These are phyloP conservation scores for Sciurus carolinensis DNA, from an alignment of 2,797 vertebrate species.

Conservation along the genomic window DNA sequence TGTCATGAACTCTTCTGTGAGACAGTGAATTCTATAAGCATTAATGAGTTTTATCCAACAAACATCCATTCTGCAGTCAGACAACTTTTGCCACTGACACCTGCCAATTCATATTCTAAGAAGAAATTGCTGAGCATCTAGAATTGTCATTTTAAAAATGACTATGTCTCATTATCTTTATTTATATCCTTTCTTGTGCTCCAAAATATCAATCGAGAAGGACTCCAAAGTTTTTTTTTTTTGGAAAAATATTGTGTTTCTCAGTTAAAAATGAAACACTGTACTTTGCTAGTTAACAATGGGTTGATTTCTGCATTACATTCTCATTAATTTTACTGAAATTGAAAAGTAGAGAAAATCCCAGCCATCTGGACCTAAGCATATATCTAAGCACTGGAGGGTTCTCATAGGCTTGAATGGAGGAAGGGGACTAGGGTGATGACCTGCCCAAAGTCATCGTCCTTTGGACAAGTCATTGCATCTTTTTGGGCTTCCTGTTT, in stretches of 20 bases:
- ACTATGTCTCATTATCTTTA: constrained; percentile 77
- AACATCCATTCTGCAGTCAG: constrained; percentile 77
- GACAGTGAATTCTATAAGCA: constrained; percentile 74
- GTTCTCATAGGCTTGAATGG: neutral
- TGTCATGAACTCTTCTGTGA: constrained; percentile 62
- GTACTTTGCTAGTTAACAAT: constrained; percentile 63
- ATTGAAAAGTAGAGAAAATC: constrained; percentile 40
- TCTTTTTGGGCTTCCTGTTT: neutral
- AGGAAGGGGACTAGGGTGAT: neutral
- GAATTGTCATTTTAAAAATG: constrained; percentile 75
- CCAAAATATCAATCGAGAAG: constrained; percentile 65
- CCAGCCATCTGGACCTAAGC: constrained; percentile 12
- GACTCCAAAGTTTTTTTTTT: constrained; percentile 49
- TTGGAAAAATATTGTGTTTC: constrained; percentile 47
- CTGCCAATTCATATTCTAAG: constrained; percentile 77
- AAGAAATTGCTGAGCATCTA: constrained; percentile 68
- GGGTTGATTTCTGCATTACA: constrained; percentile 53
- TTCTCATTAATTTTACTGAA: constrained; percentile 67
- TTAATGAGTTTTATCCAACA: constrained; percentile 82
- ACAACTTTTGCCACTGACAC: constrained; percentile 76
- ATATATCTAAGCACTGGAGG: neutral
- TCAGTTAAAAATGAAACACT: constrained; percentile 74
- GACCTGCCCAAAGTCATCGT: neutral
- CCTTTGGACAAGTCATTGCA: neutral
- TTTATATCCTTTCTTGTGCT: constrained; percentile 72